Evolutionary conservation across 2,888 invertebrate species (phyloP), one percentile per base, ranked within the genome.

Genomic region (Drosophila tanythrix): DNA sequence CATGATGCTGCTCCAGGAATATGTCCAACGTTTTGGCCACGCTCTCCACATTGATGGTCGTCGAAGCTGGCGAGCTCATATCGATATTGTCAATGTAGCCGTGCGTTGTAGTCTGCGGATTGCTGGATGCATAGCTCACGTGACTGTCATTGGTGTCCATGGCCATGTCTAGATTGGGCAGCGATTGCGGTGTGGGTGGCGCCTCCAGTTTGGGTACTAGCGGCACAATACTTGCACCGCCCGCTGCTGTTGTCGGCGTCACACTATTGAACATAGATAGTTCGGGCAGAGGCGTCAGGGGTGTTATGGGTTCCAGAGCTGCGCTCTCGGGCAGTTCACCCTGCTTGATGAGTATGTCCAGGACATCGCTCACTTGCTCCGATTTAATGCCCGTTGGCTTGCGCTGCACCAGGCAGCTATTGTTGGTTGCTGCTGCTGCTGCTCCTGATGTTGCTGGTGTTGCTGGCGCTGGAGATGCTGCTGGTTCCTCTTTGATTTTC

Each of bases 281-380:
- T 36, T 82, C 81, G 55, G 90, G 92, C 58, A 89, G 70, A 90
- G 92, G 71, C 85, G 92, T 79, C 76, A 93, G 93, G 35, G 95
- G 94, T 33, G 95, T 94, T 74, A 94, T 92, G 2, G 93, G 91
- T 53, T 92, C 92, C 56, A 92, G 70, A 8, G 90, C 98, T 84
- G 97, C 84, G 43, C 84, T 97, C 11, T 98, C 96, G 1, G 98
- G 97, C 67, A 98, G 93, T 91, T 98, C 98, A 15, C 98, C 98
- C 92, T 97, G 98, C 91, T 98, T 97, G 52, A 98, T 98, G 18
- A 99, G 95, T 81, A 99, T 98, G 92, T 99, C 98, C 63, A 99
- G 94, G 1, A 99, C 98, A 93, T 99, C 98, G 51, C 91, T 92
- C 33, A 93, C 88, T 70, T 93, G 93, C 85, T 93, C 91, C 89